These are phyloP conservation scores for Drosophila varians DNA, from an alignment of 1,140 invertebrate species.

Conservation along the genomic window DNA sequence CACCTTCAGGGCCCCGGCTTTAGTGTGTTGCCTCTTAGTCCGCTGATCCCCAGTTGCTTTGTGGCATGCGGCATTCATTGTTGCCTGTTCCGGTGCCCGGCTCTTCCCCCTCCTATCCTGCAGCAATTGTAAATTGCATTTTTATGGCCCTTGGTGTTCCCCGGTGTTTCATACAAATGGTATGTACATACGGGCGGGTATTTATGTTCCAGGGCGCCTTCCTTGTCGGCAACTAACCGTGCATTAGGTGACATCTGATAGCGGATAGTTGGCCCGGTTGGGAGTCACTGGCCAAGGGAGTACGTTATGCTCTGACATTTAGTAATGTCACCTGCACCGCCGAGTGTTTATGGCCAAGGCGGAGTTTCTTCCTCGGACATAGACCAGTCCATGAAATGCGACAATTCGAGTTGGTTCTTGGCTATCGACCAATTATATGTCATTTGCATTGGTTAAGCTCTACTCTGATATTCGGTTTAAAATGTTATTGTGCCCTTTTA, in stretches of 20 bases:
- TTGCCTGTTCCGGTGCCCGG: neutral
- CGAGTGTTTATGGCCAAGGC: slow-evolving; percentile 44
- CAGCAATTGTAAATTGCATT: slow-evolving; percentile 72
- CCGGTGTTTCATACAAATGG: slow-evolving; percentile 7
- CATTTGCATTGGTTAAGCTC: too few relatives aligned
- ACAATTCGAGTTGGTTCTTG: neutral
- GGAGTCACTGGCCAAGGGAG: slow-evolving; percentile 9
- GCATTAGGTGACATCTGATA: slow-evolving; percentile 69
- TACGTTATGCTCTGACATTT: slow-evolving; percentile 30
- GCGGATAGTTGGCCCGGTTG: slow-evolving; percentile 26
- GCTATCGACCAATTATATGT: neutral
- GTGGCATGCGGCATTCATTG: slow-evolving; percentile 34
- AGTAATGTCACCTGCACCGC: slow-evolving; percentile 41
- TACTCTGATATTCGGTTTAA: neutral
- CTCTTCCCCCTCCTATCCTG: neutral
- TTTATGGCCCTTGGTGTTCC: slow-evolving; percentile 56
- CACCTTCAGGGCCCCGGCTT: slow-evolving; percentile 17
- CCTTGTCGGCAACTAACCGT: slow-evolving; percentile 24
- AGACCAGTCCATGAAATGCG: slow-evolving; percentile 7
- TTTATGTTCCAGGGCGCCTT: slow-evolving; percentile 11
- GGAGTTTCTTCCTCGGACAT: neutral
- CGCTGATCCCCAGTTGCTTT: slow-evolving; percentile 54
- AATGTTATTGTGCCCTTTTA: neutral
- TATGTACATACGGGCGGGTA: slow-evolving; percentile 5
- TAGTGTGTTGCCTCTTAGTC: slow-evolving; percentile 44